These are phyloP conservation scores for Dynastes tityus DNA, from an alignment of 2,888 invertebrate species.

Conservation along the genomic window DNA sequence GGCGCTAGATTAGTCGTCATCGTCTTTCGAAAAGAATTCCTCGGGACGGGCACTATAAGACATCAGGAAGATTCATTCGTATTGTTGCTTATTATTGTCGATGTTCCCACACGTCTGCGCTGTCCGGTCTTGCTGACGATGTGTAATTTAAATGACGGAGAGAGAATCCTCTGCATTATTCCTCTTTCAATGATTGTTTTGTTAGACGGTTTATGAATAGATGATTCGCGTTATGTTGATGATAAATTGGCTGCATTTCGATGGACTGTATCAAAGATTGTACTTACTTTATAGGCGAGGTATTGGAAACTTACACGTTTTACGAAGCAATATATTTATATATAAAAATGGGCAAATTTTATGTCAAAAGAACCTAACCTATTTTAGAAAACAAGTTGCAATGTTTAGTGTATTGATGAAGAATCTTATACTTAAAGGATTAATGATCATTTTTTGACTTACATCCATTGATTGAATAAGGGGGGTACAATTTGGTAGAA, in stretches of 20 bases:
- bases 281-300: neutral
- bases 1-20: conserved; percentile 55
- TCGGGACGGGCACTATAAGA: conserved; percentile 10
- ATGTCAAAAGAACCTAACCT: too few relatives aligned
- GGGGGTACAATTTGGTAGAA: too few relatives aligned
- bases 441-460: too few relatives aligned
- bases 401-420: too few relatives aligned
- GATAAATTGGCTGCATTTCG: neutral
- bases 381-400: too few relatives aligned
- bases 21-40: conserved; percentile 16
- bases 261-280: neutral
- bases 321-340: too few relatives aligned
- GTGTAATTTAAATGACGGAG: conserved; percentile 31
- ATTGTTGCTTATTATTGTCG: conserved; percentile 29
- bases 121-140: neutral
- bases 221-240: conserved; percentile 19
- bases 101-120: conserved; percentile 31
- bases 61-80: conserved; percentile 27
- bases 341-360: too few relatives aligned
- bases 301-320: too few relatives aligned
- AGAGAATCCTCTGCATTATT: neutral
- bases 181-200: conserved; percentile 30
- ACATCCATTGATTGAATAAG: too few relatives aligned
- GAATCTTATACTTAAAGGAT: too few relatives aligned
- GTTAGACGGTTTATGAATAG: conserved; percentile 19